phyloP scores from a whole-genome alignment of 2,113 vertebrate species.

The Trogon surrucura region DNA sequence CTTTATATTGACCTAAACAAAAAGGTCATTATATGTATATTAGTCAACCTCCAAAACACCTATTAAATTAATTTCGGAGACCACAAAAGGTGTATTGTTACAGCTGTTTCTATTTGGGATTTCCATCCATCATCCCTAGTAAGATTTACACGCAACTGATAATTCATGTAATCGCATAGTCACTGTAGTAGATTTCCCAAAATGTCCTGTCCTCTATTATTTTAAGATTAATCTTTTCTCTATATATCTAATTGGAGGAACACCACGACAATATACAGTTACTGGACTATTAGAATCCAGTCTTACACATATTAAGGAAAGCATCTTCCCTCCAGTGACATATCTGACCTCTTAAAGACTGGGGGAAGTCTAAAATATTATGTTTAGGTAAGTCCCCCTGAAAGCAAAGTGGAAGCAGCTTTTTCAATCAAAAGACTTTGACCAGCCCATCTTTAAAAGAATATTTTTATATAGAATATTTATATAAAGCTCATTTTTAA shows the following conservation, averaged over 20 bases:
- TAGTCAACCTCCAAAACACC: constrained; percentile 43
- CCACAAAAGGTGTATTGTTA: constrained; percentile 12
- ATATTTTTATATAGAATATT: background rate
- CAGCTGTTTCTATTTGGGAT: background rate
- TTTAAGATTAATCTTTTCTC: background rate
- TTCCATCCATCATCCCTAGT: constrained; percentile 16
- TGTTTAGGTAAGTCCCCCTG: background rate
- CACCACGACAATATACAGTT: background rate
- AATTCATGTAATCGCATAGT: constrained; percentile 14
- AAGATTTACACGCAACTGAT: constrained; percentile 1
- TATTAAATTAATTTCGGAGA: constrained; percentile 59
- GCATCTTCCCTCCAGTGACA: background rate
- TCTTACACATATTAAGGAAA: background rate
- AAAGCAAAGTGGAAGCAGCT: background rate
- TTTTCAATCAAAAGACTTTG: background rate
- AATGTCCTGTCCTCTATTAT: background rate
- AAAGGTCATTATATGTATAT: constrained; percentile 59
- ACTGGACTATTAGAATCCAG: background rate
- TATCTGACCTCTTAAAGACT: background rate
- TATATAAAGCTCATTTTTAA: background rate
- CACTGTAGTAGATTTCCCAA: background rate
- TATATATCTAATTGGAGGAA: background rate
- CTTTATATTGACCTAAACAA: constrained; percentile 61
- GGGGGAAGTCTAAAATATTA: background rate
- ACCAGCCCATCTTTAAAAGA: background rate